phyloP scores from a whole-genome alignment of 2,797 vertebrate genomes.

The Rousettus madagascariensis region DNA sequence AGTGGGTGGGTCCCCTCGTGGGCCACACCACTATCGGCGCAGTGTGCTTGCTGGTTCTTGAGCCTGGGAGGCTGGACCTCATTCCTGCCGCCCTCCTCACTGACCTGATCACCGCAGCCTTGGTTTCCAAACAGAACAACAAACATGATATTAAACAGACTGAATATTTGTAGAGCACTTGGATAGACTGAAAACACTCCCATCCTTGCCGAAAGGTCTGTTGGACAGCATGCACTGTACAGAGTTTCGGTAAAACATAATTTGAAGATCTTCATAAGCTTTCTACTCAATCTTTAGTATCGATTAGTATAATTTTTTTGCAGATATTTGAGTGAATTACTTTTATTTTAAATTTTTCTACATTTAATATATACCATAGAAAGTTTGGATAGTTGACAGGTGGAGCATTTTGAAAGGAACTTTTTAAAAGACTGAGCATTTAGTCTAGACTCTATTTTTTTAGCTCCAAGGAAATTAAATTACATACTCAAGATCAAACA shows the following conservation, averaged over 20 bases:
- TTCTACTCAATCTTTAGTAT: not conserved
- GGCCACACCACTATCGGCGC: slow-evolving; percentile 76
- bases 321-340: slow-evolving; percentile 68
- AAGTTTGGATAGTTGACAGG: not conserved
- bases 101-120: not conserved
- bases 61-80: slow-evolving; percentile 76
- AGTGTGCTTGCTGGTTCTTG: slow-evolving; percentile 75
- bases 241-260: not conserved
- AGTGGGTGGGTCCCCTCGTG: slow-evolving; percentile 90
- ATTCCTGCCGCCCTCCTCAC: slow-evolving; percentile 69
- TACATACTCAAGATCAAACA: not conserved
- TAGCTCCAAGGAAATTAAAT: not conserved
- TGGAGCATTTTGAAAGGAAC: not conserved
- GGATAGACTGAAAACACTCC: not conserved
- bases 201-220: not conserved
- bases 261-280: not conserved
- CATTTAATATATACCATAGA: not conserved
- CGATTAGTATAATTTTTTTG: not conserved
- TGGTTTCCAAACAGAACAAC: not conserved
- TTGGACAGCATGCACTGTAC: not conserved
- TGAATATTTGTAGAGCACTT: not conserved
- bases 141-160: not conserved
- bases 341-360: not conserved
- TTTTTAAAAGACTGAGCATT: not conserved
- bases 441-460: not conserved